Percentiles rank a stretch among this genome's conserved stretches.
These are phyloP conservation scores for Drosophila nigromelanica DNA, from an alignment of 1,140 invertebrate genomes.

Conservation along the genomic window DNA sequence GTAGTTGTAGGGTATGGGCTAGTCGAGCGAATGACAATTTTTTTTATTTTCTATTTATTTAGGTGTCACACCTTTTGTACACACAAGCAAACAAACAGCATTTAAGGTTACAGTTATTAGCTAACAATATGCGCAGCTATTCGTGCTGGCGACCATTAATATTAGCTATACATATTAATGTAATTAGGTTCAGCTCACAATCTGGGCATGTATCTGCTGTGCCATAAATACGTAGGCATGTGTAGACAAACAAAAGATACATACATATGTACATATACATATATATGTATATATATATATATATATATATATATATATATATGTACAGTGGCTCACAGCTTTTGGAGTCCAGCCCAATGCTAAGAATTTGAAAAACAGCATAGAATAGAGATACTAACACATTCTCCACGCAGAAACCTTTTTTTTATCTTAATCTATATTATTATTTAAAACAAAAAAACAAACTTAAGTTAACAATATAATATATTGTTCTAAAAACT, in stretches of 20 bases:
- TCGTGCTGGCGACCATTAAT: constrained; percentile 2
- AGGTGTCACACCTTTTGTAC: constrained; percentile 6
- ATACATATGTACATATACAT: background rate
- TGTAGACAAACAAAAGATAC: background rate
- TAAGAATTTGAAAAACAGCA: too few species aligned
- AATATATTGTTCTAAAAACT: too few species aligned
- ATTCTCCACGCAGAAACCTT: too few species aligned
- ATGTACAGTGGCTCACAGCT: background rate
- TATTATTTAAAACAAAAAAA: too few species aligned
- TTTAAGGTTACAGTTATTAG: background rate
- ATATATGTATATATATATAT: background rate
- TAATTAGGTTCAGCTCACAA: constrained; percentile 10
- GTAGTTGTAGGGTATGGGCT: background rate
- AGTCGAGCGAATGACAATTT: background rate
- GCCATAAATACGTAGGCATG: background rate
- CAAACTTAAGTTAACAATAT: too few species aligned
- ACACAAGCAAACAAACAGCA: constrained; percentile 1
- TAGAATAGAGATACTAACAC: too few species aligned
- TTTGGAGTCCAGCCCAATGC: too few species aligned
- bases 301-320: background rate
- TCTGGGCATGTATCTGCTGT: background rate
- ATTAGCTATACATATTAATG: constrained; percentile 20
- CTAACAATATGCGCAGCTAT: background rate
- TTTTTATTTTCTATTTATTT: constrained; percentile 1
- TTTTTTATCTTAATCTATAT: too few species aligned